phyloP scores from a whole-genome alignment of 2,113 vertebrate genomes.

The Orcinus orca region DNA sequence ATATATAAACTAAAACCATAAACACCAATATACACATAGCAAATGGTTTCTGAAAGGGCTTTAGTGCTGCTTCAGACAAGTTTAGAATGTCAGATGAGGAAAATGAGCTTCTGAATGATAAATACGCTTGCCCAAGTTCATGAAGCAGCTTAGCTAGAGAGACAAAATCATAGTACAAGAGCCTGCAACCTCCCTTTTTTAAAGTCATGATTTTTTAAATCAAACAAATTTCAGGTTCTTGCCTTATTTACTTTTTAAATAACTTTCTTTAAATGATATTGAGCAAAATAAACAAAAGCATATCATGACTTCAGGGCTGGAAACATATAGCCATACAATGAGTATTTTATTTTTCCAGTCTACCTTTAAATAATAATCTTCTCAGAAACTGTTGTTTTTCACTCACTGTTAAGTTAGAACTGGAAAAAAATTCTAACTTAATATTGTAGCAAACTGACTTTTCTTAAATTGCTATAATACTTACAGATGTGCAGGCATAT shows the following conservation, averaged over 20 bases:
- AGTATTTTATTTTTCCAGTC: conserved; percentile 60
- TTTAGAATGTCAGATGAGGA: neutral
- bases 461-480: conserved; percentile 52
- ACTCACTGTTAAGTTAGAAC: conserved; percentile 55
- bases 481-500: conserved; percentile 38
- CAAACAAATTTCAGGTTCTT: neutral
- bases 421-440: conserved; percentile 49
- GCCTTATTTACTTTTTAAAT: conserved; percentile 11
- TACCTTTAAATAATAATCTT: conserved; percentile 25
- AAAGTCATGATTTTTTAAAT: conserved; percentile 13
- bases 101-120: neutral
- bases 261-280: neutral
- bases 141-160: neutral
- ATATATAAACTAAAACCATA: neutral
- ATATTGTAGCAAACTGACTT: conserved; percentile 15
- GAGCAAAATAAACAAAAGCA: conserved; percentile 18
- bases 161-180: neutral
- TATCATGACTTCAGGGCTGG: neutral
- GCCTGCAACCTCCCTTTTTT: neutral
- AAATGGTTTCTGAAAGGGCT: neutral
- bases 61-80: neutral
- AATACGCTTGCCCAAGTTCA: neutral
- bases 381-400: neutral
- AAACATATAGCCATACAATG: neutral
- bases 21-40: neutral